These are phyloP conservation scores for Epinephelus coioides DNA, from an alignment of 2,797 vertebrate genomes.

Conservation along the genomic window DNA sequence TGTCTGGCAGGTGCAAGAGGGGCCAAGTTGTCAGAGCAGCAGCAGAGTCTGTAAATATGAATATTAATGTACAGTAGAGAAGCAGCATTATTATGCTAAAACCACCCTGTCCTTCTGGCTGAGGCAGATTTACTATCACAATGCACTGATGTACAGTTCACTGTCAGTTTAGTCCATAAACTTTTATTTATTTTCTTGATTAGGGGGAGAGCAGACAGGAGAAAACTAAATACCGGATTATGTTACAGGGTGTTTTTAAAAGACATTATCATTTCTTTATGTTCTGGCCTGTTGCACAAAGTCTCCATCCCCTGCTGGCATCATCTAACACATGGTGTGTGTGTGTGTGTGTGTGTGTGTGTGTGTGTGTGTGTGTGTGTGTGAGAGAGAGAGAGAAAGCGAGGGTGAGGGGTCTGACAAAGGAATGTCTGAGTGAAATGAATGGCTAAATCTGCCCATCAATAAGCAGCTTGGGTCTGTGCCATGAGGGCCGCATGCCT, in stretches of 20 bases:
- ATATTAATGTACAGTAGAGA: constrained; percentile 77
- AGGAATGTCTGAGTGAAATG: constrained; percentile 74
- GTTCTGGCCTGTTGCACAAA: constrained; percentile 55
- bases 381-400: constrained; percentile 18
- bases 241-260: constrained; percentile 27
- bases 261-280: constrained; percentile 43
- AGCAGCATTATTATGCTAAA: constrained; percentile 72
- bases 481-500: constrained; percentile 71
- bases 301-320: constrained; percentile 53
- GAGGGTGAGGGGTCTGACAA: constrained; percentile 66
- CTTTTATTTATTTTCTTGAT: constrained; percentile 9
- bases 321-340: constrained; percentile 59
- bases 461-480: constrained; percentile 82
- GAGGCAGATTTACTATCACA: constrained; percentile 39
- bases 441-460: constrained; percentile 82
- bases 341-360: constrained; percentile 33
- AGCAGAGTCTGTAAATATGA: constrained; percentile 64
- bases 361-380: not conserved
- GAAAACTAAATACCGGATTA: constrained; percentile 19
- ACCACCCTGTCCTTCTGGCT: constrained; percentile 49
- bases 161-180: constrained; percentile 25
- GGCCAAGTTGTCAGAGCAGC: constrained; percentile 63
- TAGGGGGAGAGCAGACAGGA: not conserved
- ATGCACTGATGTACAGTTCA: constrained; percentile 10
- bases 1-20: constrained; percentile 70